Evolutionary conservation across 2,888 invertebrate species (phyloP).

Genomic region (Thecocarcelia acutangulata): DNA sequence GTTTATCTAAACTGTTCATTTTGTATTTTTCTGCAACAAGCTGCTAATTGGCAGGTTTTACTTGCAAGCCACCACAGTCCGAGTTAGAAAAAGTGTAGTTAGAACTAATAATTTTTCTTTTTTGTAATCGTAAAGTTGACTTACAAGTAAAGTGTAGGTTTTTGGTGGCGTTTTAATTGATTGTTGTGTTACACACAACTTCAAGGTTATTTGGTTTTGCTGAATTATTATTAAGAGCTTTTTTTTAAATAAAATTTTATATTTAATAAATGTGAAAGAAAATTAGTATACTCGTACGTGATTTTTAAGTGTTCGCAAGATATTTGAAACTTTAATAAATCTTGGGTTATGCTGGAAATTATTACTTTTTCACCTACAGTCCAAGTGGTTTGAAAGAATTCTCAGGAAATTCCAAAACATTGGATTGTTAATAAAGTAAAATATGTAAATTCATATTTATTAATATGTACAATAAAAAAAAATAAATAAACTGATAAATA

Average conservation of each 20-base stretch:
- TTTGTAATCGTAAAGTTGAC: slow-evolving; percentile 2
- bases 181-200: slow-evolving; percentile 59
- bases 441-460: too few species aligned
- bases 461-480: too few species aligned
- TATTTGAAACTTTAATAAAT: slow-evolving; percentile 12
- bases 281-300: background rate
- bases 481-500: too few species aligned
- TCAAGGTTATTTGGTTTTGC: slow-evolving; percentile 61
- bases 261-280: slow-evolving; percentile 24
- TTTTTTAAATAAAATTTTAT: background rate
- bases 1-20: slow-evolving; percentile 39
- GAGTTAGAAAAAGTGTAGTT: slow-evolving; percentile 12
- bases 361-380: background rate
- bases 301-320: background rate
- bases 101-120: slow-evolving; percentile 29
- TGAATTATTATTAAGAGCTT: slow-evolving; percentile 29
- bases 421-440: too few species aligned
- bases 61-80: background rate
- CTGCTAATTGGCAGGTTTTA: slow-evolving; percentile 62
- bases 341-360: background rate
- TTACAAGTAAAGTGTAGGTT: slow-evolving; percentile 63
- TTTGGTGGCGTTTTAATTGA: slow-evolving; percentile 67
- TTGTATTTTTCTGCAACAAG: slow-evolving; percentile 49
- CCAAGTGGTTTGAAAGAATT: too few species aligned
- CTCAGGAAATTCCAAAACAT: too few species aligned